These are phyloP conservation scores for Protomyctophum bolini DNA, from an alignment of 2,113 vertebrate genomes.

Conservation along the genomic window DNA sequence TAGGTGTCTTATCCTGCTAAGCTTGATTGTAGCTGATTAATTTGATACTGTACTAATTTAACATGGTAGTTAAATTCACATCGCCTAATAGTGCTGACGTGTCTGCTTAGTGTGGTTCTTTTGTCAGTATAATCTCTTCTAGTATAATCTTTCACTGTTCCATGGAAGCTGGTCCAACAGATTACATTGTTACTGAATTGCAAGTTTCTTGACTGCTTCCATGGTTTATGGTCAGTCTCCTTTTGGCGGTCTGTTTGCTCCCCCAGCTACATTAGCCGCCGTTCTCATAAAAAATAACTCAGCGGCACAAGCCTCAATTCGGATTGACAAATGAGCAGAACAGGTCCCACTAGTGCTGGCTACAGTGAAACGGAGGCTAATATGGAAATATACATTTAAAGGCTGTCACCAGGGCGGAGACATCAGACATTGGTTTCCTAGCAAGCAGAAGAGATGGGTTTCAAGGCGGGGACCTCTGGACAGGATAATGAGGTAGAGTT, in stretches of 20 bases:
- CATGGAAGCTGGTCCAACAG: not conserved
- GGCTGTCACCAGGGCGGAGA: conserved; percentile 42
- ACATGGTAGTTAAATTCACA: too few species aligned
- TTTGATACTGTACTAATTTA: too few species aligned
- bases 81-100: too few species aligned
- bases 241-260: conserved; percentile 44
- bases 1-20: too few species aligned
- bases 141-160: conserved; percentile 3
- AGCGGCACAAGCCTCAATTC: conserved; percentile 29
- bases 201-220: conserved; percentile 32
- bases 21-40: too few species aligned
- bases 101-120: too few species aligned
- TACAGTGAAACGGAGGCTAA: conserved; percentile 52
- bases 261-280: conserved; percentile 21
- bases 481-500: conserved; percentile 50
- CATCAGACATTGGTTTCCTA: conserved; percentile 33
- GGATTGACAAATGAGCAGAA: conserved; percentile 54
- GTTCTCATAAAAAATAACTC: conserved; percentile 42
- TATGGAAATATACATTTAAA: conserved; percentile 66
- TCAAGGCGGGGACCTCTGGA: conserved; percentile 40
- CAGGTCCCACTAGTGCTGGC: conserved; percentile 26
- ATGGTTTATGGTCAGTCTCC: conserved; percentile 43
- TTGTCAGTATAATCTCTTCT: conserved; percentile 6
- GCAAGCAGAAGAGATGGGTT: conserved; percentile 33
- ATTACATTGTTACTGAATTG: conserved; percentile 35